Evolutionary conservation across 2,888 invertebrate genomes (phyloP).

Genomic region (Nymphalis polychloros): DNA sequence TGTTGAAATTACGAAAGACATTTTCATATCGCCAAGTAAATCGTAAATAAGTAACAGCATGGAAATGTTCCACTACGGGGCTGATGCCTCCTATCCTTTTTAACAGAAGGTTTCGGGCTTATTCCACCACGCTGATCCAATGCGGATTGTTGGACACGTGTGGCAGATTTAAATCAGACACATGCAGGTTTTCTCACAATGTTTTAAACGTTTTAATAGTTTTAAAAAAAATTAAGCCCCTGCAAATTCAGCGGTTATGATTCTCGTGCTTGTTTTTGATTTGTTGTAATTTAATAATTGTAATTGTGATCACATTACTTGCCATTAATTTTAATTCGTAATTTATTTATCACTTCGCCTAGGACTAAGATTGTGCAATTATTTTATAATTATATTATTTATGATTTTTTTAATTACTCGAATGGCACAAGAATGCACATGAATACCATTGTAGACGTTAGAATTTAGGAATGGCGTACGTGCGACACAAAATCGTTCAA

Average conservation of each 20-base stretch:
- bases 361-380: constrained; percentile 28
- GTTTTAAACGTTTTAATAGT: no score
- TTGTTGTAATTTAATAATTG: constrained; percentile 28
- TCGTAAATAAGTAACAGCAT: constrained; percentile 28
- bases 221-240: no score
- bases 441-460: constrained; percentile 23
- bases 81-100: no score
- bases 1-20: neutral
- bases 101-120: no score
- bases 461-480: constrained; percentile 14
- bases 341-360: constrained; percentile 27
- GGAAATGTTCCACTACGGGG: no score
- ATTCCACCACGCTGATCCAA: no score
- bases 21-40: neutral
- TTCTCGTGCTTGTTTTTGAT: neutral
- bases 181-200: no score
- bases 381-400: constrained; percentile 7
- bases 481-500: constrained; percentile 30
- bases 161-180: no score
- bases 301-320: constrained; percentile 43
- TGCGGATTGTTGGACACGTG: no score
- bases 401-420: neutral
- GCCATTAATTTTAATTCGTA: constrained; percentile 49
- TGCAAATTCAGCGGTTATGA: no score
- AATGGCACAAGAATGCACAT: constrained; percentile 29